Percentiles rank a stretch among this genome's conserved stretches.
These are phyloP conservation scores for Oophaga pumilio DNA, from an alignment of 2,113 vertebrate genomes.

Conservation along the genomic window DNA sequence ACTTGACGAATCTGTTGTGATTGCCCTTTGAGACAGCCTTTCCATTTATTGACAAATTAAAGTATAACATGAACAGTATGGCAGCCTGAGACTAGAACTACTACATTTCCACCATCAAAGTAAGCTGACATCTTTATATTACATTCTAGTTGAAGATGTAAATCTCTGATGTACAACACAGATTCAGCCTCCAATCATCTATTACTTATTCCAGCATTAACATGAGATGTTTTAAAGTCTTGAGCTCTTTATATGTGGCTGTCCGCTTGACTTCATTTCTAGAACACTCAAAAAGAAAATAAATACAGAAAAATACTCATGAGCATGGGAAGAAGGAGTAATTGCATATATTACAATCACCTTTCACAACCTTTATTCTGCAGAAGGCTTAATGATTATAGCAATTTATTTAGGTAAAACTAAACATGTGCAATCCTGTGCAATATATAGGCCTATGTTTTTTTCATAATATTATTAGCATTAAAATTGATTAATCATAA, in stretches of 20 bases:
- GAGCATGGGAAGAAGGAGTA: background rate
- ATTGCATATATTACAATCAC: background rate
- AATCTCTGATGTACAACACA: constrained; percentile 15
- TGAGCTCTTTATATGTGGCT: background rate
- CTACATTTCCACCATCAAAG: constrained; percentile 37
- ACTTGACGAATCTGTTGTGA: constrained; percentile 47
- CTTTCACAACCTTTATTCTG: background rate
- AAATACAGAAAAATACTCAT: background rate
- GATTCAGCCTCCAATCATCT: constrained; percentile 4
- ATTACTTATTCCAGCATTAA: background rate
- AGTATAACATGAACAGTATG: constrained; percentile 50
- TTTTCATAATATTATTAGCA: no score
- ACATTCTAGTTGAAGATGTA: constrained; percentile 13
- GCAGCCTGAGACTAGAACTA: background rate
- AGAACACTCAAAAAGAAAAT: background rate
- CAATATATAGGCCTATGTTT: no score
- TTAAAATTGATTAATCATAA: no score
- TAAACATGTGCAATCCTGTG: no score
- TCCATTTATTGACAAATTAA: constrained; percentile 57
- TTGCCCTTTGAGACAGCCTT: constrained; percentile 44
- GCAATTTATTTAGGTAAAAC: background rate
- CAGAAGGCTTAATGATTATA: background rate
- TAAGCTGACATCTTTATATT: constrained; percentile 48
- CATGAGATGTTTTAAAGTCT: background rate
- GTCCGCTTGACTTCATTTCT: background rate